Percentiles rank a stretch among this genome's conserved stretches.
phyloP scores from a whole-genome alignment of 2,888 invertebrate species.

The Drosophila paranaensis region DNA sequence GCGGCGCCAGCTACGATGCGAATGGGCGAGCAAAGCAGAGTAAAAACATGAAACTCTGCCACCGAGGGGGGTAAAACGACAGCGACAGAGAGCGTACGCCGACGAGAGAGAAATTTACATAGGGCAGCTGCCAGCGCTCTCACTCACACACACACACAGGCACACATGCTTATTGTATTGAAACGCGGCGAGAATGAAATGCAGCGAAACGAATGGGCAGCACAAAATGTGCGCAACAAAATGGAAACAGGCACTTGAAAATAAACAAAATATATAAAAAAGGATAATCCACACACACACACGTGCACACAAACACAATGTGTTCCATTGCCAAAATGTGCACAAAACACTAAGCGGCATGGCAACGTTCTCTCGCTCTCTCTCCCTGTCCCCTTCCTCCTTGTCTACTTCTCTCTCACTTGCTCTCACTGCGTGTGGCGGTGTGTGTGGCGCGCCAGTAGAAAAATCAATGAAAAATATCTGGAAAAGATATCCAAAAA shows the following conservation, averaged over 20 bases:
- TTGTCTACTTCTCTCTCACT: slow-evolving; percentile 1
- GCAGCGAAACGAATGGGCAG: slow-evolving; percentile 77
- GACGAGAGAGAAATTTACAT: slow-evolving; percentile 51
- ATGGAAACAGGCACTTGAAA: slow-evolving; percentile 67
- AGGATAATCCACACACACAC: slow-evolving; percentile 66
- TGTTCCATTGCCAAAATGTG: slow-evolving; percentile 59
- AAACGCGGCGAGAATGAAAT: slow-evolving; percentile 76
- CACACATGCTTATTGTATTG: slow-evolving; percentile 46
- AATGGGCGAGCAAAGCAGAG: slow-evolving; percentile 59
- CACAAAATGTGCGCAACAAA: slow-evolving; percentile 68
- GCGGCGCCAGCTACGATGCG: slow-evolving; percentile 60
- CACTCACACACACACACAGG: slow-evolving; percentile 10
- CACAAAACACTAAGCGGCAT: slow-evolving; percentile 67
- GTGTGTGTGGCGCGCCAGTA: slow-evolving; percentile 67
- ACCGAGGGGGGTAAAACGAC: slow-evolving; percentile 32
- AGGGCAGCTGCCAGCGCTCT: slow-evolving; percentile 50
- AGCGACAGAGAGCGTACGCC: slow-evolving; percentile 27
- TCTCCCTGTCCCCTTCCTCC: slow-evolving; percentile 9
- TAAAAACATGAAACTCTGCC: slow-evolving; percentile 31
- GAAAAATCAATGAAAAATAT: slow-evolving; percentile 81
- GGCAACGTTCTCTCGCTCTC: slow-evolving; percentile 36
- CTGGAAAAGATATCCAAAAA: slow-evolving; percentile 66
- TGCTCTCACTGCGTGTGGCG: slow-evolving; percentile 14
- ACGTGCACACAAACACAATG: slow-evolving; percentile 23
- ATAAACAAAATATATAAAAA: slow-evolving; percentile 78